Conservation (phyloP, 2,888 invertebrate genomes). For the Raillietiella orientalis region DNA sequence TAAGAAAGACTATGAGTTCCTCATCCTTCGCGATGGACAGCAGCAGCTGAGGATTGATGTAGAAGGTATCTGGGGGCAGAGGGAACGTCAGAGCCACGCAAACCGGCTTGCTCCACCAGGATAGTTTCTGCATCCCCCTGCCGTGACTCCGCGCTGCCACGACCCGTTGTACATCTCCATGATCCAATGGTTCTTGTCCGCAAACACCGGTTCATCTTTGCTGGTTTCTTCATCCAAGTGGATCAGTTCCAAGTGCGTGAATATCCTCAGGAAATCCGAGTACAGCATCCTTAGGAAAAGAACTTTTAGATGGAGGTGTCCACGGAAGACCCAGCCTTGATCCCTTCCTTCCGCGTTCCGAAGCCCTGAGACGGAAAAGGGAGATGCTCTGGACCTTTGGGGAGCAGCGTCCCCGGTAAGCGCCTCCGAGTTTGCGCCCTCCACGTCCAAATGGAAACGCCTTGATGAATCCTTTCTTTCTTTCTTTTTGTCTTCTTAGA, state of each 20-base stretch:
- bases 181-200: constrained; percentile 52
- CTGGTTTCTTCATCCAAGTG: constrained; percentile 61
- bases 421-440: not conserved
- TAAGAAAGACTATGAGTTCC: constrained; percentile 48
- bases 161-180: constrained; percentile 30
- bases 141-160: constrained; percentile 57
- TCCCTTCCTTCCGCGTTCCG: not conserved
- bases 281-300: constrained; percentile 41
- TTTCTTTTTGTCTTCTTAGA: no score
- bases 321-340: no score
- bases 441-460: not conserved
- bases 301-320: no score
- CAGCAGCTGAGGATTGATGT: constrained; percentile 67
- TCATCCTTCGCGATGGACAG: constrained; percentile 41
- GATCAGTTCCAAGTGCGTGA: constrained; percentile 46
- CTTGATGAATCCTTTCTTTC: no score
- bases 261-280: constrained; percentile 43
- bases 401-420: not conserved
- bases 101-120: constrained; percentile 17
- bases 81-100: constrained; percentile 1
- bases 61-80: constrained; percentile 36
- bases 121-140: constrained; percentile 65
- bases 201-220: constrained; percentile 43
- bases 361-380: not conserved
- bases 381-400: no score